Conservation (phyloP, 37 sponge, comb jelly and placozoan genomes). For the Corticium candelabrum region DNA sequence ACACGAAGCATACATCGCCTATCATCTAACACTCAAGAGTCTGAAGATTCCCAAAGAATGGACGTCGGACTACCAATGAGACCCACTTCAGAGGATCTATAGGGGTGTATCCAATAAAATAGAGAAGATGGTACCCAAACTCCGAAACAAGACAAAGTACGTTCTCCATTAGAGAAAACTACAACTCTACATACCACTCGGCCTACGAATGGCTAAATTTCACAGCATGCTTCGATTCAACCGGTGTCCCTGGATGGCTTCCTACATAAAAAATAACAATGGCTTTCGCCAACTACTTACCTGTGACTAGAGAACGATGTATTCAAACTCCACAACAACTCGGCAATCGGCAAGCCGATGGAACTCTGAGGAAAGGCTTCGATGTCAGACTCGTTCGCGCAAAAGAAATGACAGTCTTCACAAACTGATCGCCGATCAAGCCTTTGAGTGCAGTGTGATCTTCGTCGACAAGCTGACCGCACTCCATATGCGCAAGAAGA, state of each 20-base stretch:
- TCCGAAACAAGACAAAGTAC: too few relatives aligned
- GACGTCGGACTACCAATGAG: too few relatives aligned
- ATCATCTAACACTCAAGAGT: too few relatives aligned
- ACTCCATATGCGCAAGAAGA: too few relatives aligned
- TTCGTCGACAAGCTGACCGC: neutral
- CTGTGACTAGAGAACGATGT: too few relatives aligned
- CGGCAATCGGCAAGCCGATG: neutral
- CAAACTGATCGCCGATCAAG: too few relatives aligned
- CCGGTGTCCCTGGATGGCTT: neutral
- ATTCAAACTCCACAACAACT: neutral
- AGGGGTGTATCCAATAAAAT: too few relatives aligned
- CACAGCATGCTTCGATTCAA: neutral
- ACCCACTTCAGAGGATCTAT: too few relatives aligned
- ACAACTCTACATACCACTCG: neutral
- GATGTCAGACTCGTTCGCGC: neutral
- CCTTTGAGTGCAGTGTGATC: neutral
- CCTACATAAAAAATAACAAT: neutral
- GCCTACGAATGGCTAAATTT: neutral
- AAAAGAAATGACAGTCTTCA: neutral
- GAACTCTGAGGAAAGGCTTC: neutral
- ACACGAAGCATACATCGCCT: too few relatives aligned
- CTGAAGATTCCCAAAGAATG: too few relatives aligned
- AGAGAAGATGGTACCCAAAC: too few relatives aligned
- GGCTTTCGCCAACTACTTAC: neutral
- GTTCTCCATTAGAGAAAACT: neutral